A percentile compares a stretch with the other conserved stretches of the same genome.
These are phyloP conservation scores for Mobula hypostoma DNA, from an alignment of 2,113 vertebrate genomes.

Conservation along the genomic window DNA sequence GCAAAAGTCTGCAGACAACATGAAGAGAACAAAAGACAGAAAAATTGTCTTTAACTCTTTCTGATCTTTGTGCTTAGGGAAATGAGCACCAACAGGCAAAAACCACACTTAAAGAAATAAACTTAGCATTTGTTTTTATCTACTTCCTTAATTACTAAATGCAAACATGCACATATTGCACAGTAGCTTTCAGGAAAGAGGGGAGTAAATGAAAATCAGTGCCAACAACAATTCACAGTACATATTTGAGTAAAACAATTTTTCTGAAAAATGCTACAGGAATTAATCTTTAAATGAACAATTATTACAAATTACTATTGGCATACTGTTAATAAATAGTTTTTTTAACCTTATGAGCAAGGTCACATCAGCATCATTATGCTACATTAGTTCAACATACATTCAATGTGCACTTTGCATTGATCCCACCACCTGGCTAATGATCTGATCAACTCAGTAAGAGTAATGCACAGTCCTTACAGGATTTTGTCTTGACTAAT, in stretches of 20 bases:
- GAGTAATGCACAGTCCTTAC: neutral
- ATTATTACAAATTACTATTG: neutral
- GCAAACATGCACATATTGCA: neutral
- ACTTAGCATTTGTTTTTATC: neutral
- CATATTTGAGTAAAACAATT: neutral
- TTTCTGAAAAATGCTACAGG: neutral
- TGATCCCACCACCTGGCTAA: neutral
- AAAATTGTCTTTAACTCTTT: neutral
- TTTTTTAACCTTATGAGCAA: neutral
- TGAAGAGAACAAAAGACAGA: neutral
- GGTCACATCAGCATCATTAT: neutral
- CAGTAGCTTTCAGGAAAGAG: neutral
- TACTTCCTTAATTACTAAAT: neutral
- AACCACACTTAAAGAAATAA: neutral
- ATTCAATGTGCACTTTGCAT: neutral
- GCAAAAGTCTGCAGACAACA: too few species aligned
- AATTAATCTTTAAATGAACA: constrained; percentile 7
- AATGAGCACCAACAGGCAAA: neutral
- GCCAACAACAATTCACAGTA: constrained; percentile 31
- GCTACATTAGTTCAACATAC: neutral
- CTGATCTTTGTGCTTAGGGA: neutral
- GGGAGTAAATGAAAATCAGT: neutral
- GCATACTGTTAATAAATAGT: neutral
- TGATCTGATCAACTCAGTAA: too few species aligned
- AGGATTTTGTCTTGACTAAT: neutral